phyloP scores from a whole-genome alignment of 2,113 vertebrate species.

The Erpornis zantholeuca region DNA sequence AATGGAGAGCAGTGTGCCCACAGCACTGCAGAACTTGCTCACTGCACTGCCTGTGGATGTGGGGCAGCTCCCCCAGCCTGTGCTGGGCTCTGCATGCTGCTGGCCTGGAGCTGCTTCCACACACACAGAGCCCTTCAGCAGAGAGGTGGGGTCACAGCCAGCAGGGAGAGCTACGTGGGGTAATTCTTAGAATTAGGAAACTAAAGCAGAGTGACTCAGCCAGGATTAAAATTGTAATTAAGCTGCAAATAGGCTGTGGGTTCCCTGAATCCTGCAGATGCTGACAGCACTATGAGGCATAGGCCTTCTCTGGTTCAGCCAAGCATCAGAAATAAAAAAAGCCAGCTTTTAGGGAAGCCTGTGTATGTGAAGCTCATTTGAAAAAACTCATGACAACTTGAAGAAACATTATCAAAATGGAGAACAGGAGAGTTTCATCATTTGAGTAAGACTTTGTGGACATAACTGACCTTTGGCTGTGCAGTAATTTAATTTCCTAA shows the following conservation, averaged over 20 bases:
- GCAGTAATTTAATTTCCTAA: constrained; percentile 17
- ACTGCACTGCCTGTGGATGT: rapidly evolving
- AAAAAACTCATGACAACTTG: neutral
- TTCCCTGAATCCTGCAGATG: neutral
- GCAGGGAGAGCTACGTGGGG: rapidly evolving
- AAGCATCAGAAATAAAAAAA: neutral
- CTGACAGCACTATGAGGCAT: neutral
- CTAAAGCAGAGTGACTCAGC: neutral
- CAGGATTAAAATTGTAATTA: neutral
- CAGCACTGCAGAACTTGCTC: too few species aligned
- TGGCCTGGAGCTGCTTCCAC: neutral
- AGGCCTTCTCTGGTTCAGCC: neutral
- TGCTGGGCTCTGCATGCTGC: neutral
- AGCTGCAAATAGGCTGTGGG: neutral
- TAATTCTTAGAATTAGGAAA: neutral
- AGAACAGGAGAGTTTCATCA: neutral
- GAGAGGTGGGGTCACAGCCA: neutral
- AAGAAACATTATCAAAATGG: neutral
- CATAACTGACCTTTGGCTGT: neutral
- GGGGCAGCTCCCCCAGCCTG: neutral
- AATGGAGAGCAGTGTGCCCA: too few species aligned
- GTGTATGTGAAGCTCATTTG: neutral
- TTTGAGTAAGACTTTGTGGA: neutral
- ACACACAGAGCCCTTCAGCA: neutral
- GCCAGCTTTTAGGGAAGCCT: neutral